Evolutionary conservation across 2,888 invertebrate species (phyloP).

Genomic region (Nomada ferruginata): DNA sequence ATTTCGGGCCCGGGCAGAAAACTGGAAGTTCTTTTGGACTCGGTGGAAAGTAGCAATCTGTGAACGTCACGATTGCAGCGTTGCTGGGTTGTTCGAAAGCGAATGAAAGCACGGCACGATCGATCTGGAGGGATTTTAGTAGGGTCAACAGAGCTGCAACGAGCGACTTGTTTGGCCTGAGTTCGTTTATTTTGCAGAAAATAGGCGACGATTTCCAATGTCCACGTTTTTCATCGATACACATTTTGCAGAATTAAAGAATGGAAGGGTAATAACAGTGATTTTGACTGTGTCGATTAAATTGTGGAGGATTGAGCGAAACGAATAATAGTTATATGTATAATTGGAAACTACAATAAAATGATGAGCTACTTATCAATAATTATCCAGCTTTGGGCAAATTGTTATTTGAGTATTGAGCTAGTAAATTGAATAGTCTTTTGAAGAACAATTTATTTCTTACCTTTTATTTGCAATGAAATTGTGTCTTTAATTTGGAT

Average conservation of each 20-base stretch:
- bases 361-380: background rate
- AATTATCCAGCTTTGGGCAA: background rate
- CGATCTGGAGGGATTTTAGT: slow-evolving; percentile 4
- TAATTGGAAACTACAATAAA: too few relatives aligned
- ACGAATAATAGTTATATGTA: too few relatives aligned
- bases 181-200: background rate
- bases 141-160: background rate
- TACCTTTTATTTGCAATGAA: too few relatives aligned
- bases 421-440: too few relatives aligned
- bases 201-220: too few relatives aligned
- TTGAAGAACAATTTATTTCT: too few relatives aligned
- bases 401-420: background rate
- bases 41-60: slow-evolving; percentile 32
- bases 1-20: slow-evolving; percentile 42
- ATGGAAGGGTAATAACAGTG: background rate
- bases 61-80: slow-evolving; percentile 30
- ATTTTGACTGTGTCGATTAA: background rate
- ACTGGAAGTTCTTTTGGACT: slow-evolving; percentile 36
- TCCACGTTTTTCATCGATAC: too few relatives aligned
- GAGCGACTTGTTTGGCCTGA: background rate
- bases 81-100: background rate
- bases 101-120: background rate
- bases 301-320: too few relatives aligned
- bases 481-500: too few relatives aligned
- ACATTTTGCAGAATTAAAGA: background rate